These are phyloP conservation scores for Styela clava DNA, from an alignment of 23 tunicate genomes.

Conservation along the genomic window DNA sequence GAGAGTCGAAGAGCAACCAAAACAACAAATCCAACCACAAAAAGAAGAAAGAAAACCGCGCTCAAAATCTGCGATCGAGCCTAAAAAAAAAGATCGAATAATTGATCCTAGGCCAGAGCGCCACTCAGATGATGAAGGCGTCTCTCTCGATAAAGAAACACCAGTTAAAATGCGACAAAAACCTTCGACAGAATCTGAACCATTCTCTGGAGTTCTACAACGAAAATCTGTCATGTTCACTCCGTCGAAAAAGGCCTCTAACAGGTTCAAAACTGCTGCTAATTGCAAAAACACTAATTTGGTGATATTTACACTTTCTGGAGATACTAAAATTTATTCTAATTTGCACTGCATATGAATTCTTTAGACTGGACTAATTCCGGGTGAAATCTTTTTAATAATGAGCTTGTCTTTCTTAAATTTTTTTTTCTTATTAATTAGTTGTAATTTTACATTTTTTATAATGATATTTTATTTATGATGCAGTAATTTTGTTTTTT, in stretches of 20 bases:
- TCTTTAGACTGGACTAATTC: no score
- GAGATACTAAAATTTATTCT: no score
- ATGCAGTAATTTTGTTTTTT: no score
- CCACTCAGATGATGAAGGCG: constrained; percentile 30
- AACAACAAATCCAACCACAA: neutral
- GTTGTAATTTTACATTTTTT: no score
- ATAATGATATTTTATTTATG: no score
- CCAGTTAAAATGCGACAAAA: constrained; percentile 58
- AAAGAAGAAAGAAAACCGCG: constrained; percentile 13
- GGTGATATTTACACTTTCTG: neutral
- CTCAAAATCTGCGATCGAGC: constrained; percentile 34
- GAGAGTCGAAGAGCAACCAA: neutral
- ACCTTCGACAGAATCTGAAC: neutral
- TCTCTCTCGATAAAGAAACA: constrained; percentile 11
- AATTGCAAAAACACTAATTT: neutral
- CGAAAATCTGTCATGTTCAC: constrained; percentile 69
- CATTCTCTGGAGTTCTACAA: constrained; percentile 34
- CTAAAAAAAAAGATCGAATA: constrained; percentile 7
- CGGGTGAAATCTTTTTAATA: no score
- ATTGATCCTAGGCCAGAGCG: constrained; percentile 4
- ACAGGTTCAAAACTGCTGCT: constrained; percentile 56
- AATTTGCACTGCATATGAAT: no score
- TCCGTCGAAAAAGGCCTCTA: constrained; percentile 73
- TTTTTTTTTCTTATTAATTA: no score
- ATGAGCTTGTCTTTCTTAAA: no score